A percentile compares a stretch with the other conserved stretches of the same genome.
Evolutionary conservation across 2,888 invertebrate genomes (phyloP).

Genomic region (Rotaria magnacalcarata): DNA sequence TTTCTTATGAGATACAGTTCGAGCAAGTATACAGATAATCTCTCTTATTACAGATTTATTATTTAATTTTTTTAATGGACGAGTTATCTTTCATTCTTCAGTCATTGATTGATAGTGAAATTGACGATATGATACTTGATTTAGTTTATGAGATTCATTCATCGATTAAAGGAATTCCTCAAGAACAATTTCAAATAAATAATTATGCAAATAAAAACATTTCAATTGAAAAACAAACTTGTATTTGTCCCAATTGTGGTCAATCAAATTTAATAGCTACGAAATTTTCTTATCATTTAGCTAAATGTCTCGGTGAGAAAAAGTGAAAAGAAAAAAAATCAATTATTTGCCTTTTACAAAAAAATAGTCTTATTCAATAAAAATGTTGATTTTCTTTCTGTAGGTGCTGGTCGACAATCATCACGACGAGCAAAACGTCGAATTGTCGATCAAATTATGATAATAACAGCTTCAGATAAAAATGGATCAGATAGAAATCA

Average conservation of each 20-base stretch:
- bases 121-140: slow-evolving; percentile 26
- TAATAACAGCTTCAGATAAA: neutral
- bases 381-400: neutral
- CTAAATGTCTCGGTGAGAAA: slow-evolving; percentile 29
- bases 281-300: slow-evolving; percentile 27
- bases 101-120: neutral
- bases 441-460: slow-evolving; percentile 2
- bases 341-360: neutral
- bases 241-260: slow-evolving; percentile 23
- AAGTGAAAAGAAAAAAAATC: neutral
- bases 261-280: slow-evolving; percentile 15
- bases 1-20: no score
- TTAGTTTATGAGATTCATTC: slow-evolving; percentile 11
- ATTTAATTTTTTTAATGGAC: neutral
- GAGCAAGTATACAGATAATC: neutral
- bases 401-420: slow-evolving; percentile 23
- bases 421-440: neutral
- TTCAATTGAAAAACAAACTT: neutral
- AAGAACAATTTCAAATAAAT: neutral
- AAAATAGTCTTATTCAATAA: neutral
- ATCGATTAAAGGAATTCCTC: neutral
- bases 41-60: neutral
- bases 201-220: neutral
- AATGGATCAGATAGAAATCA: neutral
- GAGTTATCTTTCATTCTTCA: neutral